Evolutionary conservation across 2,797 vertebrate species (phyloP).

Genomic region (Mallotus villosus): DNA sequence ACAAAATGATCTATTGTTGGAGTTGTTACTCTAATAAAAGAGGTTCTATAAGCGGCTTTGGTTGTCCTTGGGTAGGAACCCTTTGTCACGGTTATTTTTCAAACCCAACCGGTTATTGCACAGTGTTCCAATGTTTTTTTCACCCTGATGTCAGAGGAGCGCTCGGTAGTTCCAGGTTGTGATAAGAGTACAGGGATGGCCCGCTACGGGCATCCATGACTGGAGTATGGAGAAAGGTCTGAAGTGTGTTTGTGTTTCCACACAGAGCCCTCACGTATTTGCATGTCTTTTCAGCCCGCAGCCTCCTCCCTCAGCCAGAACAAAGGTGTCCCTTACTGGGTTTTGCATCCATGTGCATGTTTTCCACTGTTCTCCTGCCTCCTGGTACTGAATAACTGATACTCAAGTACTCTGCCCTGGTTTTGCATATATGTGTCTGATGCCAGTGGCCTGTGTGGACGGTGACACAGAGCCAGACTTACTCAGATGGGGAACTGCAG

Average conservation of each 20-base stretch:
- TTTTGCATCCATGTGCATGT: constrained; percentile 67
- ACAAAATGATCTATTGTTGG: no score
- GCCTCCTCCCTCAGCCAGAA: constrained; percentile 42
- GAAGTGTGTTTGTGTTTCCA: constrained; percentile 24
- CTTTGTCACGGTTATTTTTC: not conserved
- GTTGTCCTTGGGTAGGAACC: not conserved
- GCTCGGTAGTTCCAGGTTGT: not conserved
- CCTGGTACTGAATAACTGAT: constrained; percentile 58
- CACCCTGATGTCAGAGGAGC: not conserved
- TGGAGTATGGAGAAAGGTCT: not conserved
- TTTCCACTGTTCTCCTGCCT: constrained; percentile 44
- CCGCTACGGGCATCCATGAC: not conserved
- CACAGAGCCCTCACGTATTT: constrained; percentile 17
- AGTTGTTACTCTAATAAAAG: no score
- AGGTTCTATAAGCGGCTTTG: not conserved
- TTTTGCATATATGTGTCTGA: constrained; percentile 58
- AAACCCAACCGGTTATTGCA: not conserved
- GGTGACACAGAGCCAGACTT: not conserved
- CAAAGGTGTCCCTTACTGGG: constrained; percentile 53
- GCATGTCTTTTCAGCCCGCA: constrained; percentile 25
- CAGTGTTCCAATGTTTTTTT: not conserved
- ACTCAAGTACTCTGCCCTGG: constrained; percentile 29
- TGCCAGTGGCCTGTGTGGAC: not conserved
- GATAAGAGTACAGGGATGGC: not conserved
- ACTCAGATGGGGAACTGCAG: not conserved